A percentile compares a stretch with the other conserved stretches of the same genome.
These are phyloP conservation scores for Deroplatys truncata DNA, from an alignment of 2,888 invertebrate species.

Conservation along the genomic window DNA sequence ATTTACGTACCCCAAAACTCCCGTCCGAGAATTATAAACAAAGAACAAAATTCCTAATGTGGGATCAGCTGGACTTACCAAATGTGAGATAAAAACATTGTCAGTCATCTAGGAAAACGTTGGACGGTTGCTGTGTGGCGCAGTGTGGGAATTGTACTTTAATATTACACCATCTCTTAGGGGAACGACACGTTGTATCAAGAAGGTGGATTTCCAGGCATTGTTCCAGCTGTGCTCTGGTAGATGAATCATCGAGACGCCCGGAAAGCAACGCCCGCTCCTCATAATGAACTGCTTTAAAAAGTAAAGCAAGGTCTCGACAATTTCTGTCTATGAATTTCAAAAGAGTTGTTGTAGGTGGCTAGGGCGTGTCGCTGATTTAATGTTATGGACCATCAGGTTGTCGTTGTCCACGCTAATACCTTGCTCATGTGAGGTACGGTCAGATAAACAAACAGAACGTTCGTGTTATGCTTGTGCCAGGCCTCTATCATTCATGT, in stretches of 20 bases:
- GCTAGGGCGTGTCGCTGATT: neutral
- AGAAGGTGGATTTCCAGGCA: neutral
- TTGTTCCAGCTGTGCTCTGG: neutral
- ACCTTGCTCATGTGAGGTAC: neutral
- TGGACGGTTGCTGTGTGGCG: too few species aligned
- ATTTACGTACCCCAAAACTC: too few species aligned
- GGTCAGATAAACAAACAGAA: neutral
- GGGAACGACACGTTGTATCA: too few species aligned
- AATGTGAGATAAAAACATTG: too few species aligned
- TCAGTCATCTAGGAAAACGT: too few species aligned
- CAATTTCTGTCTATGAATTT: neutral
- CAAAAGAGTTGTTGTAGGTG: neutral
- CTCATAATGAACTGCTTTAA: neutral
- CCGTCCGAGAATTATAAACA: too few species aligned
- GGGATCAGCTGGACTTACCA: too few species aligned
- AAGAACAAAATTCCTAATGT: too few species aligned
- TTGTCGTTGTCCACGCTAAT: neutral
- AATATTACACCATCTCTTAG: too few species aligned
- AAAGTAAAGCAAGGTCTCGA: neutral
- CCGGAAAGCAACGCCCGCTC: neutral
- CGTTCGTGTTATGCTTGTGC: neutral
- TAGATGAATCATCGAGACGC: neutral
- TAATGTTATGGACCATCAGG: neutral
- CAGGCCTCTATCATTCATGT: neutral
- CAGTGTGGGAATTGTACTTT: too few species aligned